phyloP scores from a whole-genome alignment of 2,888 invertebrate species.

The Orthosia cruda region DNA sequence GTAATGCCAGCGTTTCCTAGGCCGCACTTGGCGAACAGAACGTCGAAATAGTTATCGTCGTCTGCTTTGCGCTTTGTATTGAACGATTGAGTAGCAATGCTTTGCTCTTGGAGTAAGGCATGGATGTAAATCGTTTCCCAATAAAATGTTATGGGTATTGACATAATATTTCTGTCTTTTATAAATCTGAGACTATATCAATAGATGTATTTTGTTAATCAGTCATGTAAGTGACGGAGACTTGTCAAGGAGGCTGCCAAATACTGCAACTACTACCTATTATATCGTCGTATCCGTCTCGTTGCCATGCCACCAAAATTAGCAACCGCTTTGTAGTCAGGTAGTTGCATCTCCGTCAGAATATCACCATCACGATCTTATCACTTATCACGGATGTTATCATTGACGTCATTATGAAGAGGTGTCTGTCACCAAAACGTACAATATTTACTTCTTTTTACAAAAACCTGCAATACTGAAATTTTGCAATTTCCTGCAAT shows the following conservation, averaged over 20 bases:
- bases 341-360: constrained; percentile 3
- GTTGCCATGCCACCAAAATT: constrained; percentile 14
- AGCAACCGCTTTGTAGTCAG: neutral
- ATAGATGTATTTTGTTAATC: neutral
- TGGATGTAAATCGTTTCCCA: no score
- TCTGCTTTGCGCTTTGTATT: neutral
- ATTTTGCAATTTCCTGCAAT: constrained; percentile 27
- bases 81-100: neutral
- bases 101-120: neutral
- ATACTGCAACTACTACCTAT: neutral
- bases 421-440: neutral
- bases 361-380: constrained; percentile 25
- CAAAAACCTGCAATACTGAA: constrained; percentile 33
- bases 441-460: constrained; percentile 26
- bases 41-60: neutral
- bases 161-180: neutral
- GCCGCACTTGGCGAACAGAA: no score
- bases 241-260: constrained; percentile 2
- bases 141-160: neutral
- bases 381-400: constrained; percentile 21
- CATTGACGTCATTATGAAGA: constrained; percentile 25
- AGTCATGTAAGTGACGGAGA: no score
- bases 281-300: neutral
- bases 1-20: no score
- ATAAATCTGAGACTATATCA: neutral